A percentile compares a stretch with the other conserved stretches of the same genome.
phyloP scores from a whole-genome alignment of 2,888 invertebrate species.

The Dryomyza anilis region DNA sequence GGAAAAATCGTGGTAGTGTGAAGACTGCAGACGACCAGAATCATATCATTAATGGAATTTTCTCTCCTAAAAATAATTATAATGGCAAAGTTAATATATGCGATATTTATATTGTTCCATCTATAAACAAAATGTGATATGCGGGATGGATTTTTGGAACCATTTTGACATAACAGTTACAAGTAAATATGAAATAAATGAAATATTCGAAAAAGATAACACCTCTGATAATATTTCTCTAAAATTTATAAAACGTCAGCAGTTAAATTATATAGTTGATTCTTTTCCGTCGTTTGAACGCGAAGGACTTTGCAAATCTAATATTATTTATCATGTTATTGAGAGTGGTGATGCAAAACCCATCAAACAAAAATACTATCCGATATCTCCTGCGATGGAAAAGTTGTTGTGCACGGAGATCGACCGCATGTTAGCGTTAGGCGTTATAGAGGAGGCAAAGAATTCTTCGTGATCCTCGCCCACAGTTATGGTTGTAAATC shows the following conservation, averaged over 20 bases:
- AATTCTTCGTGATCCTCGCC: not conserved
- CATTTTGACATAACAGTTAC: not conserved
- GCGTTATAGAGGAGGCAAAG: no score
- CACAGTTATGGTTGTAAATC: not conserved
- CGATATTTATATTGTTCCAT: not conserved
- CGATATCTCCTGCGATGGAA: not conserved
- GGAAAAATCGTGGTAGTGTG: not conserved
- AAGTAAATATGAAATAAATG: no score
- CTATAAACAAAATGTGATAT: not conserved
- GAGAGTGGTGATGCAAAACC: not conserved
- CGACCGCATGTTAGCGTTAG: no score
- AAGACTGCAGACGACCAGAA: not conserved
- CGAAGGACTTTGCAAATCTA: not conserved
- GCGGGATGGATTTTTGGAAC: constrained; percentile 7
- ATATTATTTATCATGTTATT: not conserved
- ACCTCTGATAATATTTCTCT: not conserved
- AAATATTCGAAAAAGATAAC: no score
- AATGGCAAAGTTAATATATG: no score
- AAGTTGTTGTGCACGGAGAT: not conserved
- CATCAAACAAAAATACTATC: not conserved
- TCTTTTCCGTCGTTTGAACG: not conserved
- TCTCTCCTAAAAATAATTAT: not conserved
- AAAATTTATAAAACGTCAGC: not conserved
- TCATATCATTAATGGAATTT: not conserved
- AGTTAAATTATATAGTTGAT: not conserved